Base-by-base conservation (phyloP, 1,140 invertebrate species). In the Camponotus pennsylvanicus region DNA sequence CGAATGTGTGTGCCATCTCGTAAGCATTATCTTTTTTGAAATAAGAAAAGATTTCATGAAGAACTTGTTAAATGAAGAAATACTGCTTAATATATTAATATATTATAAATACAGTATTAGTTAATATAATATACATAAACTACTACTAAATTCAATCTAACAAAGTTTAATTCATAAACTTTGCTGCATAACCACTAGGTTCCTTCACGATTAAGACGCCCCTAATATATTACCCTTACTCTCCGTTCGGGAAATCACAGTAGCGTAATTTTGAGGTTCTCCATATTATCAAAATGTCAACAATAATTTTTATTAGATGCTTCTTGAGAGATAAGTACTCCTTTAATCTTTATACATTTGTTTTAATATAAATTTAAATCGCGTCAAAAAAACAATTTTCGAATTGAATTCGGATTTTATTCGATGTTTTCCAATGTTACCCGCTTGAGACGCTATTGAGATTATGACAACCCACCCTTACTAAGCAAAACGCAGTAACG, bases 231-330 rank as follows among this genome's bases (percentile, higher is more conserved):
- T 0, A 55, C 37, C 67, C 69, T 83, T 21, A 73, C 73, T 73
- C 13, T 7, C 55, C 27, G 37, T 8, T 63, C 13, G 40, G 55
- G 18, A 73, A 83, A 83, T 75, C 15, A 40, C 79, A 83, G 69
- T 83, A 55, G 59, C 69, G 69, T 69, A 83, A 83, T 80, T 80
- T 8, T 40, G 9, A 59, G 27, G 18, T 61, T 73, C 34, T 64
- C 45, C 27, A 27, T 42, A 37, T 34, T n/a, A 6, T 21, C 15
- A 18, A n/a, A 61, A 82, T 27, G 27, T 42, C 27, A 55, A 34
- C 9, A 40, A 8, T 6, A 13, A 40, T 55, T 34, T 27, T 80
- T 66, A 45, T 27, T 27, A 27, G 13, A 40, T 77, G 40, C 27
- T n/a, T 37, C 76, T 13, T 27, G 6, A 78, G 34, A 66, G 9